A percentile compares a stretch with the other conserved stretches of the same genome.
Conservation (phyloP, 1,140 invertebrate species). For the Euglossa dilemma region DNA sequence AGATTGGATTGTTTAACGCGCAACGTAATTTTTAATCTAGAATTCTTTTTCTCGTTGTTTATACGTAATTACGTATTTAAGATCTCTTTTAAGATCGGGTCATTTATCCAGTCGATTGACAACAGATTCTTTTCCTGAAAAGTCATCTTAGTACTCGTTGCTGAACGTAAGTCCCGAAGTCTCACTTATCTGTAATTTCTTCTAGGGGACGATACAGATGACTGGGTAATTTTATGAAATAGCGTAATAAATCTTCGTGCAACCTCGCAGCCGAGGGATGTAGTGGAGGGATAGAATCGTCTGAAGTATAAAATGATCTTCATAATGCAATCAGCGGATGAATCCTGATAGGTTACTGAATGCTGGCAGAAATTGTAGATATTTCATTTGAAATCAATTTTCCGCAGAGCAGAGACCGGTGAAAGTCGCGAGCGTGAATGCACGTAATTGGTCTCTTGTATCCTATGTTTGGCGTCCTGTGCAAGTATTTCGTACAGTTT, state of each 20-base stretch:
- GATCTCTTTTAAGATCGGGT: not conserved
- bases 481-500: slow-evolving; percentile 20
- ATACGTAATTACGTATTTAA: too few relatives aligned
- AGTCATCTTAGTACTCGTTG: not conserved
- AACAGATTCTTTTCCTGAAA: not conserved
- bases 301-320: not conserved
- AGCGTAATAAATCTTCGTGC: not conserved
- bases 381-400: slow-evolving; percentile 25
- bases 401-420: slow-evolving; percentile 40
- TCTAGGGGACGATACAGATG: not conserved
- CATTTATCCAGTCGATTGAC: not conserved
- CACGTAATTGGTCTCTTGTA: slow-evolving; percentile 41
- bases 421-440: slow-evolving; percentile 33
- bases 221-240: not conserved
- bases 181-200: not conserved
- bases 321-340: not conserved
- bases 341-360: not conserved
- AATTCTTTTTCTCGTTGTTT: too few relatives aligned
- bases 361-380: not conserved
- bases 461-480: slow-evolving; percentile 36
- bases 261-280: not conserved
- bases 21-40: too few relatives aligned
- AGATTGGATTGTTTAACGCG: too few relatives aligned
- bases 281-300: not conserved
- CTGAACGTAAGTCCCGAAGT: not conserved